Evolutionary conservation across 2,888 invertebrate species (phyloP).

Genomic region (Formica aserva): DNA sequence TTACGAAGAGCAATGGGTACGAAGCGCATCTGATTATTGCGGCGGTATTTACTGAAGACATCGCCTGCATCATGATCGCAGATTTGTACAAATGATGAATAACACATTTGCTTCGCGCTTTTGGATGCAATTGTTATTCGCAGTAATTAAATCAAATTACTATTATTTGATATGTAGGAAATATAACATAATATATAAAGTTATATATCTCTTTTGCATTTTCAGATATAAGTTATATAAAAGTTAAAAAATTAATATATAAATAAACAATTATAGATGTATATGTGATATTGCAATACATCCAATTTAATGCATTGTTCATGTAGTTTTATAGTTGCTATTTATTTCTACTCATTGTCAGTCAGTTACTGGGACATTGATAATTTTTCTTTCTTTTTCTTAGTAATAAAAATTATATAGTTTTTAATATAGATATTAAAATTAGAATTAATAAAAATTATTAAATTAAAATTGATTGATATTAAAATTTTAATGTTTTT

Average conservation of each 20-base stretch:
- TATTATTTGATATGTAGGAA: neutral
- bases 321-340: neutral
- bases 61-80: conserved; percentile 22
- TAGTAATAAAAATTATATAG: neutral
- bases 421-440: neutral
- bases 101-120: neutral
- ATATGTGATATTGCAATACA: neutral
- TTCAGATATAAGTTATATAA: neutral
- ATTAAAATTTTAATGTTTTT: neutral
- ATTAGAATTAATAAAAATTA: neutral
- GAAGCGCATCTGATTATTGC: conserved; percentile 37
- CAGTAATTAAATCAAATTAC: neutral
- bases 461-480: neutral
- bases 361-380: neutral
- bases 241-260: neutral
- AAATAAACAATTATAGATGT: conserved; percentile 20
- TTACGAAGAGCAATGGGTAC: conserved; percentile 18
- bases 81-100: conserved; percentile 2
- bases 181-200: neutral
- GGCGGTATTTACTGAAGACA: conserved; percentile 25
- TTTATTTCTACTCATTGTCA: neutral
- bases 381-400: neutral
- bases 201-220: neutral
- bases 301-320: neutral
- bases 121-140: neutral